Base-by-base conservation (phyloP, 1,140 invertebrate species). In the Drosophila oshimai region DNA sequence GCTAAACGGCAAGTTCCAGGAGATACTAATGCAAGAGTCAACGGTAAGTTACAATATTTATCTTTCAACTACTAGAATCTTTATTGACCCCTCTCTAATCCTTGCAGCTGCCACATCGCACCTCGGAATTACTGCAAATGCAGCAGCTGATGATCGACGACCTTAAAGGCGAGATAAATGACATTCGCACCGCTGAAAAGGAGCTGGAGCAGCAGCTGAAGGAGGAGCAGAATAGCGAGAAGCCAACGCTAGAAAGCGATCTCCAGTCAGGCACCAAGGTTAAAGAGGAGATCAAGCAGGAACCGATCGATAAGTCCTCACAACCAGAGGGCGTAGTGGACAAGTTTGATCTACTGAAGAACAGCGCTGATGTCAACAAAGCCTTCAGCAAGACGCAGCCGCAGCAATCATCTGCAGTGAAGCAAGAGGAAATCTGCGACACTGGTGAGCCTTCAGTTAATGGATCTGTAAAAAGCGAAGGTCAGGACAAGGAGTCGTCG, bases 1-100 rank as follows among this genome's bases (percentile, higher is more conserved):
- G 37, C 95, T 98, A 93, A 93, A 94, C 67, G 94, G 95, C 75
- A 97, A 96, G 91, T 97, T 96, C 89, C 93, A 94, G 42, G 94
- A 94, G 83, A 92, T 97, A 10, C 90, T 97, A n/a, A 90, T 97
- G 39, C 95, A 96, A 91, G 96, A 97, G 73, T 96, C 95, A 76
- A 96, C 95, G 94, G 96, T 97, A 92, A 92, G 93, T 91, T 37
- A 6, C 0, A 7, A 0, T 24, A 1, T 6, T 6, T 1, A 5
- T 1, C 1, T 2, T 0, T 9, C 4, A 10, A 6, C 0, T 20
- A 1, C 0, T 22, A 0, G 3, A 7, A 2, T 26, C 7, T 12
- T 6, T 22, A 18, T 22, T 33, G 45, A 37, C 10, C 6, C 22
- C 1, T 24, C n/a, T 20, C n/a, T 5, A 5, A 13, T 6, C 15